Evolutionary conservation across 2,113 vertebrate genomes (phyloP), one percentile per base, ranked within the genome.

Genomic region (Mirza zaza): DNA sequence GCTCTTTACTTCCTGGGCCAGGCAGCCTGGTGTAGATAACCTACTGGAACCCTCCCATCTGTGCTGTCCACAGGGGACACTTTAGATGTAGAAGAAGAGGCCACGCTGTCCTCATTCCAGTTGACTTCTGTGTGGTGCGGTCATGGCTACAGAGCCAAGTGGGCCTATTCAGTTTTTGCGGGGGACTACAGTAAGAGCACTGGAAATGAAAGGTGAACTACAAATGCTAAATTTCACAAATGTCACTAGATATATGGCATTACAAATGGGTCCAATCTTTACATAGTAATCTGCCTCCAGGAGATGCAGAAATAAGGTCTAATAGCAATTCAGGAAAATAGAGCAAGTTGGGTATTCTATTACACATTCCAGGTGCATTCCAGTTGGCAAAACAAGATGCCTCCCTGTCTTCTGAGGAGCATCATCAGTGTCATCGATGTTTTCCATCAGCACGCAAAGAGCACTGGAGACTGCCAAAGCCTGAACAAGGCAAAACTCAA

Each of bases 181-280:
- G 14, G 63, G 63, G 67, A 76, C 36, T 39, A 45, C 6, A 67
- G 10, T 29, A 65, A 87, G 23, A 80, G 20, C 32, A 39, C 13
- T 45, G n/a, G 57, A 90, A 92, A 68, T n/a, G 34, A 79, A 86
- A 45, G 13, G n/a, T 55, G 9, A 90, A 75, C 42, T 89, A 15
- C 86, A 96, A 94, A 59, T 48, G 50, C 36, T 48, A 86, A 67
- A 68, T 86, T 81, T 81, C 45, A 93, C 75, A 87, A 82, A 91
- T 65, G 23, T 21, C 85, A 87, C 11, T 70, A 59, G 36, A 70
- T 8, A 76, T 23, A 25, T 84, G 39, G 20, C 39, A 45, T 90
- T 94, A 75, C 34, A 68, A 34, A 75, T 36, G 65, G 23, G 34
- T 45, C 27, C 27, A 6, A 61, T 73, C 39, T 88, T 55, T 81